Base-by-base conservation (phyloP, 2,888 invertebrate species). In the Acleris holmiana region DNA sequence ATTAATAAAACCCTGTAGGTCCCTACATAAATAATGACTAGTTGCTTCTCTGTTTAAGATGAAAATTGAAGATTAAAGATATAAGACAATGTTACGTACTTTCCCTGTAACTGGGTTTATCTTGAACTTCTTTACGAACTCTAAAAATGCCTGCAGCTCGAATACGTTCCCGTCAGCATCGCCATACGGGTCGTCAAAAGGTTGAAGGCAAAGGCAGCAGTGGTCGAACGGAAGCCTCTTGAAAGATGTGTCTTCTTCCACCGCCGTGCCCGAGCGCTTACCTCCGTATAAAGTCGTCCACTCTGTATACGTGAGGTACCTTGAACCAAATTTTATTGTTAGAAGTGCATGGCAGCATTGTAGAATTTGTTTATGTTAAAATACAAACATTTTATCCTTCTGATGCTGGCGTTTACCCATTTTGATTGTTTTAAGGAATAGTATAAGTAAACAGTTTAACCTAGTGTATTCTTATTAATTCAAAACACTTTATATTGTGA, bases 361-460 rank as follows among this genome's bases (percentile, higher is more conserved):
- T 35, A 35, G 6, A 29, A 19, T 1, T 29, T 4, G 25, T 49
- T 29, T 8, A 18, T 67, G 69, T 62, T 57, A 35, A 55, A 54
- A 58, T 68, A 67, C 50, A 71, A 93, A 96, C 97, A 98, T 96
- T 95, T 98, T 98, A 93, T 98, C 98, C 80, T 98, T 98, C 82
- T 98, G 98, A 92, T 98, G 98, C 80, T 98, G 98, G 73, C 97
- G 93, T 93, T 98, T 98, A 72, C 98, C 98, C 98, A 98, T 98
- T 82, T 94, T 96, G 71, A 25, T 25, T 17, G 25, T 59, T 44
- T 49, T 15, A 21, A 54, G 21, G 2, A 35, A 53, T 15, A 21
- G 21, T 8, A 10, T 10, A 4, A 47, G 18, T 41, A 15, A 44
- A 44, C 35, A 13, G 8, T 35, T 13, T 35, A 35, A 35, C 3